phyloP scores from a whole-genome alignment of 2,888 invertebrate species.

The Lymantria monacha region DNA sequence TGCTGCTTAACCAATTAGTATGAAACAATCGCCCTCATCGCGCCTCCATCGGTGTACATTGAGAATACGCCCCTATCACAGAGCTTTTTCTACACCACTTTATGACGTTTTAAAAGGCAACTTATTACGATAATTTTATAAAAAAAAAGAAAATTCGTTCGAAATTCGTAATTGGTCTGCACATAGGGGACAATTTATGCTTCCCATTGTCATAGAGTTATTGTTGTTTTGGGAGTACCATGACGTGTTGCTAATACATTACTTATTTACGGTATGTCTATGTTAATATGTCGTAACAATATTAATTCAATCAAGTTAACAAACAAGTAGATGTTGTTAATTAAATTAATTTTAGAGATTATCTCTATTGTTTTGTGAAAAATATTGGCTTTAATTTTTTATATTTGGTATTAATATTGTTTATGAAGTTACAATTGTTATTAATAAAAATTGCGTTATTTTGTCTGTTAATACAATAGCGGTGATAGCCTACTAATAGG shows the following conservation, averaged over 20 bases:
- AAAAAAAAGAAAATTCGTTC: conserved; percentile 61
- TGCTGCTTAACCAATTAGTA: conserved; percentile 78
- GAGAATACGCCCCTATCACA: conserved; percentile 60
- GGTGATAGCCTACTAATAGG: too few species aligned
- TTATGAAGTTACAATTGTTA: neutral
- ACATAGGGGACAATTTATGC: conserved; percentile 78
- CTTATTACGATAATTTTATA: conserved; percentile 70
- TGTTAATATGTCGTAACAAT: conserved; percentile 49
- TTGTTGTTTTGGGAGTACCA: conserved; percentile 66
- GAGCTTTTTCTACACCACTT: conserved; percentile 70
- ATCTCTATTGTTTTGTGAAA: conserved; percentile 20
- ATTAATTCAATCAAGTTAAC: conserved; percentile 52
- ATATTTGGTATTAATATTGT: neutral
- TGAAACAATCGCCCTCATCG: conserved; percentile 78
- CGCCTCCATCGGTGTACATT: conserved; percentile 26
- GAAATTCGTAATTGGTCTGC: conserved; percentile 48
- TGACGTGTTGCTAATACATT: conserved; percentile 63
- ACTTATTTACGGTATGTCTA: conserved; percentile 60
- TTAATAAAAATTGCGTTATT: too few species aligned
- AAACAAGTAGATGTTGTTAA: conserved; percentile 45
- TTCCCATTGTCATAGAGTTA: conserved; percentile 58
- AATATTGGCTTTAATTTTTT: conserved; percentile 5
- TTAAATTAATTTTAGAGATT: conserved; percentile 51
- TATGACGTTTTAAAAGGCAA: conserved; percentile 75
- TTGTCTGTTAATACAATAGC: too few species aligned